Evolutionary conservation across 2,888 invertebrate genomes (phyloP).

Genomic region (Heteromyza rotundicornis): DNA sequence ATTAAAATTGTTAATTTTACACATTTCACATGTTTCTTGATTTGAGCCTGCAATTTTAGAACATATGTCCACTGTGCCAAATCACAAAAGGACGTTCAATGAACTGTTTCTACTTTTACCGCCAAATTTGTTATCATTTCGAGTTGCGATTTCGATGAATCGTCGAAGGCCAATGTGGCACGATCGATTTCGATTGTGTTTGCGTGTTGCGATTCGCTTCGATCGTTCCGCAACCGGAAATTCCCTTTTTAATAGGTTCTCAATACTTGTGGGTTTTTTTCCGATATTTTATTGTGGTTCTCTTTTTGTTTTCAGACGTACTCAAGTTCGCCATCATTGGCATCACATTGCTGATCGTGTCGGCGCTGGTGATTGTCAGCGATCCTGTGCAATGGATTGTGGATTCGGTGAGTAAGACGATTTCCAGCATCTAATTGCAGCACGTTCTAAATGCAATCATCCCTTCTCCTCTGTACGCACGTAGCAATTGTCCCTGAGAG

Average conservation of each 20-base stretch:
- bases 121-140: slow-evolving; percentile 10
- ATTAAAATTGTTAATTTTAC: no score
- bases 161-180: no score
- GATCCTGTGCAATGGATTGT: slow-evolving; percentile 53
- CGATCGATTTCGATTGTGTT: no score
- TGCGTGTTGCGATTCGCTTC: no score
- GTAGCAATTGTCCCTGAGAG: slow-evolving; percentile 61
- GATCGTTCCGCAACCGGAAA: not conserved
- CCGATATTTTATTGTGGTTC: not conserved
- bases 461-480: not conserved
- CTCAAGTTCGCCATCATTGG: slow-evolving; percentile 52
- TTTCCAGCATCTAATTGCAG: not conserved
- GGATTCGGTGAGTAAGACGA: slow-evolving; percentile 50
- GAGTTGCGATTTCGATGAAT: not conserved
- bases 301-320: slow-evolving; percentile 44
- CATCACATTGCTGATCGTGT: slow-evolving; percentile 48
- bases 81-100: slow-evolving; percentile 15
- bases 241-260: not conserved
- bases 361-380: slow-evolving; percentile 45
- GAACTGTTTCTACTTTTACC: slow-evolving; percentile 5
- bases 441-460: not conserved
- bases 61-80: not conserved
- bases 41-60: no score
- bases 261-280: no score
- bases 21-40: no score